A percentile compares a stretch with the other conserved stretches of the same genome.
phyloP scores from a whole-genome alignment of 2,113 vertebrate genomes.

The Sinocyclocheilus maitianheensis region DNA sequence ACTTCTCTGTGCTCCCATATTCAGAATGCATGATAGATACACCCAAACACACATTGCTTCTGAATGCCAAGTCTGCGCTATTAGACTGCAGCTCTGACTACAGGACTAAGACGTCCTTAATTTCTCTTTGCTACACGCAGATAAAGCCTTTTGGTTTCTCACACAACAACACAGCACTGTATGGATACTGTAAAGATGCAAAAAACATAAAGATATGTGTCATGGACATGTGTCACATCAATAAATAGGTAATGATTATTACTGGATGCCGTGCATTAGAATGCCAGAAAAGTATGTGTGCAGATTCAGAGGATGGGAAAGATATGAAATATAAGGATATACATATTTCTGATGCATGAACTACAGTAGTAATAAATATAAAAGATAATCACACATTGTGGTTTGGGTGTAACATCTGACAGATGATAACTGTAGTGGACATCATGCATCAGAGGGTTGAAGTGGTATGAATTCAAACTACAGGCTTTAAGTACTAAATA shows the following conservation, averaged over 20 bases:
- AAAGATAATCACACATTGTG: neutral
- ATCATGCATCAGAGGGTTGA: neutral
- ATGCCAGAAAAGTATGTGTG: neutral
- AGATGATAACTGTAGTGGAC: neutral
- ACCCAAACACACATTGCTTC: neutral
- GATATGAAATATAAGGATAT: neutral
- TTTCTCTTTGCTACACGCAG: neutral
- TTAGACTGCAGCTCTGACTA: neutral
- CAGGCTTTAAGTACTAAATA: neutral
- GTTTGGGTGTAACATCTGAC: neutral
- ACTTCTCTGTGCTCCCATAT: neutral
- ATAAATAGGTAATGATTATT: neutral
- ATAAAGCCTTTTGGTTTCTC: neutral
- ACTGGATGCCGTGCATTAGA: neutral
- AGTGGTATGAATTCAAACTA: neutral
- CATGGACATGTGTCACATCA: neutral
- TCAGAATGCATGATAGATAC: conserved; percentile 2
- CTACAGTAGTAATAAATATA: neutral
- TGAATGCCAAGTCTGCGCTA: neutral
- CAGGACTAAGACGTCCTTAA: conserved; percentile 7
- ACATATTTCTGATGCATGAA: neutral
- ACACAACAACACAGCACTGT: neutral
- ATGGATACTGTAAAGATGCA: neutral
- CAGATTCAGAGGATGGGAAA: neutral
- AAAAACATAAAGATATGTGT: neutral